Percentiles rank a stretch among this genome's conserved stretches.
Conservation (phyloP, 1,140 invertebrate genomes). For the Carposina sasakii region DNA sequence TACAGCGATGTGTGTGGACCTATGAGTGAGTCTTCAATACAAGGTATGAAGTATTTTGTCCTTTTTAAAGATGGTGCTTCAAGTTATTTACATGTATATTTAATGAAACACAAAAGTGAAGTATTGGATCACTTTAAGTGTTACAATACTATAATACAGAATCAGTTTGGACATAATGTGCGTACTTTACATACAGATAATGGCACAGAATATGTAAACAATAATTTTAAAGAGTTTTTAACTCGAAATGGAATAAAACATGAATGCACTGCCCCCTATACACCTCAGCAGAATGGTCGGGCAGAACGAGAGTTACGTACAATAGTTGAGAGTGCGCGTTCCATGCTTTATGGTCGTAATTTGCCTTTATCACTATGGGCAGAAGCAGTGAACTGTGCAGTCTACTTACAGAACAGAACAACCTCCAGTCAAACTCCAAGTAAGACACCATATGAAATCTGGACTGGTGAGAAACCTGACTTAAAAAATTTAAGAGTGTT, state of each 20-base stretch:
- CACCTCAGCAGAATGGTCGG: slow-evolving; percentile 55
- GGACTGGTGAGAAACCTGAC: slow-evolving; percentile 22
- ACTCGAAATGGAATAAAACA: slow-evolving; percentile 34
- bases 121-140: slow-evolving; percentile 38
- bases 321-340: slow-evolving; percentile 35
- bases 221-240: slow-evolving; percentile 31
- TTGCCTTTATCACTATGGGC: slow-evolving; percentile 24
- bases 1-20: slow-evolving; percentile 61
- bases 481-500: slow-evolving; percentile 20
- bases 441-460: slow-evolving; percentile 24
- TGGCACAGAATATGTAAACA: slow-evolving; percentile 45
- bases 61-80: slow-evolving; percentile 60
- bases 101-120: slow-evolving; percentile 55
- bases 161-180: slow-evolving; percentile 31
- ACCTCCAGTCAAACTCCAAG: slow-evolving; percentile 25
- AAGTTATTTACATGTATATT: slow-evolving; percentile 52
- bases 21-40: slow-evolving; percentile 42
- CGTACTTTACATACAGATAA: slow-evolving; percentile 41
- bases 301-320: slow-evolving; percentile 51
- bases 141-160: slow-evolving; percentile 35
- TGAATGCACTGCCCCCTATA: slow-evolving; percentile 33
- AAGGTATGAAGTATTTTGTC: slow-evolving; percentile 57
- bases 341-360: slow-evolving; percentile 30
- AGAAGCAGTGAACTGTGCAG: slow-evolving; percentile 37
- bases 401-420: slow-evolving; percentile 47